Evolutionary conservation across 1,140 invertebrate genomes (phyloP).

Genomic region (Solenopsis invicta): DNA sequence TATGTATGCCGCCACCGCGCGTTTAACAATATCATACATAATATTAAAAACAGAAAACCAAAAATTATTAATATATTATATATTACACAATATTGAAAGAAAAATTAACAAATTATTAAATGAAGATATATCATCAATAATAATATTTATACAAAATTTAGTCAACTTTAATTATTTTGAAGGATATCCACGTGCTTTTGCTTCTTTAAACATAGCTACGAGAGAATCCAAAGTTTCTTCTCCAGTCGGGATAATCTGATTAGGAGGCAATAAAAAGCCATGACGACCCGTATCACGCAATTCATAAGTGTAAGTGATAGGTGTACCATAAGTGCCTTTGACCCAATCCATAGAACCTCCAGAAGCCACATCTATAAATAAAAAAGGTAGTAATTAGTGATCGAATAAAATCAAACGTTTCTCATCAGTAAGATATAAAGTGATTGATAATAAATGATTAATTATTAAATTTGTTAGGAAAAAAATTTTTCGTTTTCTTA

Average conservation of each 20-base stretch:
- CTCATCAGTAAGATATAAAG: no score
- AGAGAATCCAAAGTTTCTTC: slow-evolving; percentile 7
- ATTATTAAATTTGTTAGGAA: background rate
- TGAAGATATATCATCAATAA: background rate
- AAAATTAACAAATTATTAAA: background rate
- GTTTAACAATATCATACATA: no score
- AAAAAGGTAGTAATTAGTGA: no score
- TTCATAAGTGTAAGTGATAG: background rate
- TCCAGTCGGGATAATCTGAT: slow-evolving; percentile 13
- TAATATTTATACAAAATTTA: background rate
- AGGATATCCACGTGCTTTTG: background rate
- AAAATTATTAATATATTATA: slow-evolving; percentile 9
- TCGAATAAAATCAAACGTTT: no score
- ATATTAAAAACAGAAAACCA: background rate
- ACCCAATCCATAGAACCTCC: slow-evolving; percentile 4
- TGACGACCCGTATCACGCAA: background rate
- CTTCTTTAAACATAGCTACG: background rate
- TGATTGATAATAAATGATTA: background rate
- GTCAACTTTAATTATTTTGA: background rate
- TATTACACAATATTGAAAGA: background rate
- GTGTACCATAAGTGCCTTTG: background rate
- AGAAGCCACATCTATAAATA: background rate
- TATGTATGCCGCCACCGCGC: no score
- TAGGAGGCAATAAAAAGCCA: background rate
- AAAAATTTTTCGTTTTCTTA: background rate